Evolutionary conservation across 2,888 invertebrate species (phyloP), one percentile per base, ranked within the genome.

Genomic region (Hypercompe scribonia): DNA sequence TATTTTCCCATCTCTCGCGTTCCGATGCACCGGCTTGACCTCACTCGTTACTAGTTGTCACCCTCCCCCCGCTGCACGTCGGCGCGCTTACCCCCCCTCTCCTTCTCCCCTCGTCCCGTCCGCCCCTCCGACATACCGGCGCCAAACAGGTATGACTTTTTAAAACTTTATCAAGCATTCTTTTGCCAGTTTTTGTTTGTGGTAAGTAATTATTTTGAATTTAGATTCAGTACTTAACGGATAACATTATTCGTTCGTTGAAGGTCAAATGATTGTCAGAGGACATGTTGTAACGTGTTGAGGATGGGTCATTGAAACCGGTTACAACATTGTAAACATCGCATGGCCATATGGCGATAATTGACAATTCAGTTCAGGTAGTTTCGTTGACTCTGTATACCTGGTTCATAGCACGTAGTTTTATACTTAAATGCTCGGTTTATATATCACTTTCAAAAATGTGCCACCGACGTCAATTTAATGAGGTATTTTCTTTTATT

Each of bases 1-100:
- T n/a, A 21, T 54, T 54, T 67, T 81, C 85, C 84, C 87, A 83
- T 83, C 87, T 78, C 89, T 89, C 78, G 76, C 34, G 76, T 84
- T 85, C 81, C 86, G 86, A 90, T 92, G 93, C 94, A 93, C 92
- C 90, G 88, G 89, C 79, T 91, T 92, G 92, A 92, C 92, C 92
- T 93, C 92, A 90, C 90, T 86, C 82, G 84, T 76, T 83, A 84
- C 83, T 85, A 83, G 87, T 84, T 87, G 86, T 87, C 86, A 85
- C 86, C 85, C 87, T 83, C 85, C 86, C 85, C 82, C 77, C 75
- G 72, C 75, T 73, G 75, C 67, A 78, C 81, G 72, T 68, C 78
- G 72, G 79, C 73, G 65, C 79, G 70, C 71, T 72, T n/a, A n/a
- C n/a, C 72, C 77, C 80, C 79, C 81, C 79, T 81, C n/a, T 8